These are phyloP conservation scores for Lanius collurio DNA, from an alignment of 2,113 vertebrate genomes.

Conservation along the genomic window DNA sequence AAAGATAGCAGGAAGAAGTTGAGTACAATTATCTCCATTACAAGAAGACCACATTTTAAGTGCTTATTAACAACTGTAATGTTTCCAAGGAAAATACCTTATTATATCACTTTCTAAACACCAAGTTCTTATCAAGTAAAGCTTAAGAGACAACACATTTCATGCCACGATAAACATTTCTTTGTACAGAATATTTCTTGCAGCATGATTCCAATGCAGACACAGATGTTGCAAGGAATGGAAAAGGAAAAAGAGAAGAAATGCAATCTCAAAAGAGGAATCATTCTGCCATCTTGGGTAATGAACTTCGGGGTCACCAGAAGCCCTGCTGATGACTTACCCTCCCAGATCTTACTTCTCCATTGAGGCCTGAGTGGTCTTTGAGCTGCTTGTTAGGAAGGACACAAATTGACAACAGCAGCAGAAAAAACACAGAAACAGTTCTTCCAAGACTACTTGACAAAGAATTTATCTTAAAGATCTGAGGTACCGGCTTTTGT, in stretches of 20 bases:
- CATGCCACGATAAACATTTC: neutral
- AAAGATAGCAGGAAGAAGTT: neutral
- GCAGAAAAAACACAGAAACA: neutral
- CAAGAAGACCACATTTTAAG: neutral
- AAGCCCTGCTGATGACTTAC: neutral
- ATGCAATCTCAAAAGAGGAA: neutral
- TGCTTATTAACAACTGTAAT: neutral
- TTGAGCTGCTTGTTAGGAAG: neutral
- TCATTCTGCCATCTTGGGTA: neutral
- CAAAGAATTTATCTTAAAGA: neutral
- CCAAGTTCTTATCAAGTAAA: neutral
- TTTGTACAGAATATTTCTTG: neutral
- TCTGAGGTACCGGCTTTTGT: neutral
- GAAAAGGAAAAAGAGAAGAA: neutral
- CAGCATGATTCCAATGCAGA: neutral
- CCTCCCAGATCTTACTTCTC: neutral
- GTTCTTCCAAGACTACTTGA: neutral
- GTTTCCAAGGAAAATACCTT: neutral
- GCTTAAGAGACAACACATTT: neutral
- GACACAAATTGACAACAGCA: neutral
- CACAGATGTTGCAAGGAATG: neutral
- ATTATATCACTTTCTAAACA: neutral
- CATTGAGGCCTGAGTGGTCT: neutral
- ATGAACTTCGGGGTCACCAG: neutral
- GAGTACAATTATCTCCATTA: neutral